A percentile compares a stretch with the other conserved stretches of the same genome.
These are phyloP conservation scores for Lampris incognitus DNA, from an alignment of 2,113 vertebrate species.

Conservation along the genomic window DNA sequence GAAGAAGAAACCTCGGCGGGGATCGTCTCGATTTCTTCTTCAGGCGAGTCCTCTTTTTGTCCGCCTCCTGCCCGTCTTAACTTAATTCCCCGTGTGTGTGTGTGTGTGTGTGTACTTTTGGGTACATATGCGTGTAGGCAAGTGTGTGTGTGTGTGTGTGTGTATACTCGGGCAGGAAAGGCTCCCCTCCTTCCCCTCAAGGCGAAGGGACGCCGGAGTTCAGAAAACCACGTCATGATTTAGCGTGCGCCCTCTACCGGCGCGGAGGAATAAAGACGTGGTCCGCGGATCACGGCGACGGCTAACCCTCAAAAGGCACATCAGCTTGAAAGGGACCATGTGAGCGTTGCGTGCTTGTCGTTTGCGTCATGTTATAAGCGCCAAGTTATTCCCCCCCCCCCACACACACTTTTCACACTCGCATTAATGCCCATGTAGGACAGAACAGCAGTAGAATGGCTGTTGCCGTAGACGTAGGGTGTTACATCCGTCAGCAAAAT, in stretches of 20 bases:
- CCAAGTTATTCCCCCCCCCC: too few relatives aligned
- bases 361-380: too few relatives aligned
- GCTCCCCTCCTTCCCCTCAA: conserved; percentile 21
- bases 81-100: conserved; percentile 29
- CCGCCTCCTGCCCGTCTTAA: conserved; percentile 50
- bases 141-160: conserved; percentile 15
- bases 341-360: too few relatives aligned
- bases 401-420: too few relatives aligned
- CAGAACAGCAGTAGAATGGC: too few relatives aligned
- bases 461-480: too few relatives aligned
- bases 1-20: conserved; percentile 30
- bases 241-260: conserved; percentile 32
- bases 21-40: conserved; percentile 4
- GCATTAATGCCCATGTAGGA: too few relatives aligned
- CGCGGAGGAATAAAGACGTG: conserved; percentile 48
- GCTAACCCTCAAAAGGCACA: neutral
- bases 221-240: neutral
- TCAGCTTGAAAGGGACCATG: too few relatives aligned
- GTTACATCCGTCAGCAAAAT: too few relatives aligned
- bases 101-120: neutral
- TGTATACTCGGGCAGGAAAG: conserved; percentile 65
- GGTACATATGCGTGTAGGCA: too few relatives aligned
- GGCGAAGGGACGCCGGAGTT: conserved; percentile 22
- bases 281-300: neutral
- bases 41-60: conserved; percentile 12